A percentile compares a stretch with the other conserved stretches of the same genome.
phyloP scores from a whole-genome alignment of 2,113 vertebrate species.

The Coracopsis vasa region DNA sequence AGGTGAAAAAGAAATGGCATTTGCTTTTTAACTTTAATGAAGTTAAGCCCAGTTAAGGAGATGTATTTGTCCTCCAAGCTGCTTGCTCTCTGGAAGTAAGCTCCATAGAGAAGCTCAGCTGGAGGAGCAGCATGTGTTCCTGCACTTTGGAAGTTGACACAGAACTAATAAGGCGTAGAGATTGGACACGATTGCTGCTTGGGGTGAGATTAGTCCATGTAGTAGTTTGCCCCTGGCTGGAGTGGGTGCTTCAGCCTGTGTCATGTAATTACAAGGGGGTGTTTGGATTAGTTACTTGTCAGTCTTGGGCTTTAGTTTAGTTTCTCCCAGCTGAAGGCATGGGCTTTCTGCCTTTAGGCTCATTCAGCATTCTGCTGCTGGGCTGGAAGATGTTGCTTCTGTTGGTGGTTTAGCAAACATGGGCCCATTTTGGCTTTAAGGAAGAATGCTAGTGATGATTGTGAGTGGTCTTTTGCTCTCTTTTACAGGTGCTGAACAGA shows the following conservation, averaged over 20 bases:
- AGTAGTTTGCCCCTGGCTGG: neutral
- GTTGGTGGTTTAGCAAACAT: neutral
- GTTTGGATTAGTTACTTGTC: neutral
- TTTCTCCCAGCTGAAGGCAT: accelerated
- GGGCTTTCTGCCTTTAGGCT: neutral
- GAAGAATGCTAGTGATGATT: neutral
- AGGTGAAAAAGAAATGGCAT: neutral
- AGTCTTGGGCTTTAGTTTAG: neutral
- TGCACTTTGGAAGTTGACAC: neutral
- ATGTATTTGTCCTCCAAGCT: neutral
- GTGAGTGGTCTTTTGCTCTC: neutral
- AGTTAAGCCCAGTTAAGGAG: neutral
- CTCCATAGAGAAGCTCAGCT: neutral
- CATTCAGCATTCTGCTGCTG: neutral
- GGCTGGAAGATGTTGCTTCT: neutral
- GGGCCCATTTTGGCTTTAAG: accelerated
- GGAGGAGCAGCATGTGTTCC: neutral
- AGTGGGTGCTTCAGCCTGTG: neutral
- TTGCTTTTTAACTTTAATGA: neutral
- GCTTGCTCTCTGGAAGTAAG: neutral
- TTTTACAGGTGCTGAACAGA: slow-evolving; percentile 24
- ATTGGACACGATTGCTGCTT: accelerated
- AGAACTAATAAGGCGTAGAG: neutral
- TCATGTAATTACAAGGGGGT: neutral
- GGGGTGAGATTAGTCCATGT: neutral